Percentiles rank a stretch among this genome's conserved stretches.
These are phyloP conservation scores for Brachionus asplanchnoidis DNA, from an alignment of 1,140 invertebrate species.

Conservation along the genomic window DNA sequence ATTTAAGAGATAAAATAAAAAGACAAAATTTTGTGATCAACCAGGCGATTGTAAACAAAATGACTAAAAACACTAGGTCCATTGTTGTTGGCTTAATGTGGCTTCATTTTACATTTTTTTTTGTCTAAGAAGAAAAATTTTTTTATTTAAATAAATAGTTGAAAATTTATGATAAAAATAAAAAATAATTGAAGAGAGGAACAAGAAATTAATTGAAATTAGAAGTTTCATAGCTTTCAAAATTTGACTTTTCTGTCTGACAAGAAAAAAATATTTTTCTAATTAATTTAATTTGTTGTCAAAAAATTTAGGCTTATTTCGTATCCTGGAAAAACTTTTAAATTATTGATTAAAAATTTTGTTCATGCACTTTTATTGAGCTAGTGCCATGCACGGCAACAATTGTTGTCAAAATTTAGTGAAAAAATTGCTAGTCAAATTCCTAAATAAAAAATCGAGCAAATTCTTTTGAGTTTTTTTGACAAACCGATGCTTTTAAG, in stretches of 20 bases:
- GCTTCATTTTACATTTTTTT: slow-evolving; percentile 8
- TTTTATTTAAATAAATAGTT: background rate
- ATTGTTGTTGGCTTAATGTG: background rate
- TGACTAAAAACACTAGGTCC: background rate
- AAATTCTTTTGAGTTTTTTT: background rate
- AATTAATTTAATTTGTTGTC: background rate
- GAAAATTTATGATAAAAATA: background rate
- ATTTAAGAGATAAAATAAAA: slow-evolving; percentile 2
- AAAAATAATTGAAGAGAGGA: background rate
- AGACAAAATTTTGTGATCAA: background rate
- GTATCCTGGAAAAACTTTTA: background rate
- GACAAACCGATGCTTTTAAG: background rate
- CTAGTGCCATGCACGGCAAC: too few species aligned
- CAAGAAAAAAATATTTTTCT: background rate
- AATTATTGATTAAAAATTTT: background rate
- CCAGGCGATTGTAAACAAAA: background rate
- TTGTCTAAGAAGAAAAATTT: background rate
- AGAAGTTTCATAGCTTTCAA: background rate
- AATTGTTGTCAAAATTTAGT: too few species aligned
- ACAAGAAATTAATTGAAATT: background rate
- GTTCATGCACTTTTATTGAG: background rate
- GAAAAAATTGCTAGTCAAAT: too few species aligned
- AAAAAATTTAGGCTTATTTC: background rate
- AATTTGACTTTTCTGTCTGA: background rate
- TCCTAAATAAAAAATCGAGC: too few species aligned